Percentiles rank a stretch among this genome's conserved stretches.
Evolutionary conservation across 2,888 invertebrate species (phyloP).

Genomic region (Drosophila affinis): DNA sequence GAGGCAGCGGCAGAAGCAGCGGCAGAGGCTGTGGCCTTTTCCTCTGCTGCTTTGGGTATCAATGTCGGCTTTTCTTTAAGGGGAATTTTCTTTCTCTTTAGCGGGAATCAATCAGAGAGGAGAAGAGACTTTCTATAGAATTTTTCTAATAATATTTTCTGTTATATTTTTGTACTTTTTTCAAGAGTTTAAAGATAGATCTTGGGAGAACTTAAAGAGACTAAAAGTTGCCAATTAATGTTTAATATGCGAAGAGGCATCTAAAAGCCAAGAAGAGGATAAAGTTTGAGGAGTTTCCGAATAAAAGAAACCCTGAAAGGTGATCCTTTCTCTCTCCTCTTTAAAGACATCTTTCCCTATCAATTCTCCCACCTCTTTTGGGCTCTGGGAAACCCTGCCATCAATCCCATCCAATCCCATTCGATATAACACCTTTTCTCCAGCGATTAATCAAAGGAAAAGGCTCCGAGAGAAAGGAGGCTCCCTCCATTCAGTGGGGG

Average conservation of each 20-base stretch:
- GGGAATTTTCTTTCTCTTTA: neutral
- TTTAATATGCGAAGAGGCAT: neutral
- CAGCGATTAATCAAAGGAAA: slow-evolving; percentile 60
- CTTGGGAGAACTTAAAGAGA: too few relatives aligned
- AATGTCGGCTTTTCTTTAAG: neutral
- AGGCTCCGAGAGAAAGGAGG: slow-evolving; percentile 27
- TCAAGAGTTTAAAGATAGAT: too few relatives aligned
- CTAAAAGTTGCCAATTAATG: neutral
- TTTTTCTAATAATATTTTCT: too few relatives aligned
- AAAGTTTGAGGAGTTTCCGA: too few relatives aligned
- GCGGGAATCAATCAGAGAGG: neutral
- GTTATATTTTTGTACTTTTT: too few relatives aligned
- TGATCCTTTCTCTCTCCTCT: too few relatives aligned
- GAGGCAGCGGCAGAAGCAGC: too few relatives aligned
- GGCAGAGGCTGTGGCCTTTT: too few relatives aligned
- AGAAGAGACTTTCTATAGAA: neutral
- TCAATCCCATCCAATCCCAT: neutral
- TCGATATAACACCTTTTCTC: slow-evolving; percentile 4
- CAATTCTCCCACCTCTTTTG: neutral
- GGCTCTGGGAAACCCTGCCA: neutral
- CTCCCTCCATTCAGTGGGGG: slow-evolving; percentile 34
- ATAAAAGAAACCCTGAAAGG: too few relatives aligned
- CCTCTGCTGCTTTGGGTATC: neutral
- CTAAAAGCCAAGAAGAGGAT: too few relatives aligned
- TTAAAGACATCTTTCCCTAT: too few relatives aligned